Evolutionary conservation across 2,113 vertebrate species (phyloP), one percentile per base, ranked within the genome.

Genomic region (Rhipidura dahli): DNA sequence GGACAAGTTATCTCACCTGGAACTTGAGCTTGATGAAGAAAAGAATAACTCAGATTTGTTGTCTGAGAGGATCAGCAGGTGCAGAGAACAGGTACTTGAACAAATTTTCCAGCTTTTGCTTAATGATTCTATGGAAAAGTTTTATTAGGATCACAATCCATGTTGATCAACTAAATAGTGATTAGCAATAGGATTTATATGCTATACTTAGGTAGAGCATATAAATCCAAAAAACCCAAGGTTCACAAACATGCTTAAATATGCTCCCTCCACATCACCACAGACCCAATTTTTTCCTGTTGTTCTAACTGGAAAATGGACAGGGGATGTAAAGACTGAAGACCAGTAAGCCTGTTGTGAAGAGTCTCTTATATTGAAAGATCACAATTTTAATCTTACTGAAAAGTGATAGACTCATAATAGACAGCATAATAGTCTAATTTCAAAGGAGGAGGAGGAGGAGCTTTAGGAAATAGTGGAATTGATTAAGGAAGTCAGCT

Each of bases 11-110:
- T 96, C 96, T 91, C 98, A 99, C 82, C 95, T 99, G 96, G 98
- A 99, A 97, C 49, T 99, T 86, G 98, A 99, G 92, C 98, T 99
- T 69, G 99, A 99, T 31, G 99, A 99, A 96, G 99, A 99, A 96
- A 98, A 98, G 96, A 98, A 97, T 70, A 99, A 98, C 73, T 99
- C 99, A 0, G 99, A 99, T 92, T 96, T 99, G 95, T 97, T 99
- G 94, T 99, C 99, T 37, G 98, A 99, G 93, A 98, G 99, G 95
- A 98, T 99, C 90, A 96, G 98, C 88, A 94, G 99, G 90, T 98
- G 99, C 96, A 98, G 99, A 97, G 99, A 99, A 71, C 99, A 99
- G 99, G 99, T 99, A 97, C 85, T 94, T 65, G 30, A 53, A 31
- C 26, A 54, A 84, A 7, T 92, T 63, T 82, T 75, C n/a, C 26